phyloP scores from a whole-genome alignment of 37 sponge, comb jelly and placozoan species.

The Cliona cf. orientalis region DNA sequence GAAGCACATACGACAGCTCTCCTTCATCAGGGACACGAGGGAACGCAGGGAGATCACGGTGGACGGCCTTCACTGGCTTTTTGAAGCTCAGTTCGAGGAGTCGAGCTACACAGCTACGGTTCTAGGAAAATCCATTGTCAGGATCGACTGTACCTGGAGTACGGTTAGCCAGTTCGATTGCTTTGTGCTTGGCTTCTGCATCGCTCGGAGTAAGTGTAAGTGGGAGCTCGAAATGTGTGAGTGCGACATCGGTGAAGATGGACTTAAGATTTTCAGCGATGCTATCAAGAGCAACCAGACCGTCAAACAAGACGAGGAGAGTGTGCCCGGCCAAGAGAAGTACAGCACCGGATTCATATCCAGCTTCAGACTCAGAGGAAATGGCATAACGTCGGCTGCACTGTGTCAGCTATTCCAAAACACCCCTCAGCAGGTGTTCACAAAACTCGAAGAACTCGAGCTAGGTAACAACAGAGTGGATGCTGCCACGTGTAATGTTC shows the following conservation, averaged over 20 bases:
- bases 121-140: neutral
- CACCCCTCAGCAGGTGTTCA: neutral
- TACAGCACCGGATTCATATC: neutral
- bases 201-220: neutral
- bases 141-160: neutral
- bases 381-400: neutral
- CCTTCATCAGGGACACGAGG: neutral
- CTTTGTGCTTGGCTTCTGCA: conserved; percentile 12
- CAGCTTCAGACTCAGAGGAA: neutral
- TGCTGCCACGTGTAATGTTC: neutral
- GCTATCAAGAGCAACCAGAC: neutral
- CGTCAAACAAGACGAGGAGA: too few species aligned
- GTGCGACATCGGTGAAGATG: neutral
- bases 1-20: neutral
- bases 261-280: neutral
- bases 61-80: neutral
- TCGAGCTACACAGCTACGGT: neutral
- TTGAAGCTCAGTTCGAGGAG: neutral
- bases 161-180: neutral
- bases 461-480: neutral
- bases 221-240: neutral
- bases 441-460: neutral
- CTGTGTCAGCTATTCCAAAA: neutral
- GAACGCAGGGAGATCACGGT: neutral
- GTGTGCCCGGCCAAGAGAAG: too few species aligned